phyloP scores from a whole-genome alignment of 2,888 invertebrate genomes.

The Macrostomum cliftonense region DNA sequence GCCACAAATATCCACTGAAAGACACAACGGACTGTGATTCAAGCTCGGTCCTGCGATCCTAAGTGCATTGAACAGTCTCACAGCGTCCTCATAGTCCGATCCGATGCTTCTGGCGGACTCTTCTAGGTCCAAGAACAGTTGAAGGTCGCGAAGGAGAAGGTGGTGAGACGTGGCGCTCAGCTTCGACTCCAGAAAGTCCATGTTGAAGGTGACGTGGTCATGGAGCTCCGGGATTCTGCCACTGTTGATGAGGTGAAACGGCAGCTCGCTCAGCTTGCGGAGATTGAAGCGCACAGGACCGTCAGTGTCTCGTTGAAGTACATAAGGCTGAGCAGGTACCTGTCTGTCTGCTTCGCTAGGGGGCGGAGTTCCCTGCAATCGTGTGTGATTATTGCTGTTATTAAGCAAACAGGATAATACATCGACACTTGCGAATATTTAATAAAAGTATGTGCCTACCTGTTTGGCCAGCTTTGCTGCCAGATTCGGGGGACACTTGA shows the following conservation, averaged over 20 bases:
- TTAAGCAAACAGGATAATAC: too few species aligned
- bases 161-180: background rate
- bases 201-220: background rate
- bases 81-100: background rate
- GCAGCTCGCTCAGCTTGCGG: conserved; percentile 27
- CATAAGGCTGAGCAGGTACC: background rate
- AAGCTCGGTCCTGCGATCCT: conserved; percentile 1
- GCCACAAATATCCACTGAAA: background rate
- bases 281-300: conserved; percentile 36
- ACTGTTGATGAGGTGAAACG: conserved; percentile 18
- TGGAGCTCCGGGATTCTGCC: conserved; percentile 1
- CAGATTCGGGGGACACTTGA: too few species aligned
- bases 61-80: background rate
- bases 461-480: too few species aligned
- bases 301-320: background rate
- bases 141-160: background rate
- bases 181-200: background rate
- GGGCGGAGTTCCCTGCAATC: too few species aligned
- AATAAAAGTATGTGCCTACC: too few species aligned
- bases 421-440: too few species aligned
- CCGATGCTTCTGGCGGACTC: too few species aligned
- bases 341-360: background rate
- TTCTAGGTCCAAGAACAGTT: too few species aligned
- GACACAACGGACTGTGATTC: background rate
- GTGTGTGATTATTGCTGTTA: too few species aligned